These are phyloP conservation scores for Lytechinus variegatus DNA, from an alignment of 35 echinoderm and acorn worm genomes.

Conservation along the genomic window DNA sequence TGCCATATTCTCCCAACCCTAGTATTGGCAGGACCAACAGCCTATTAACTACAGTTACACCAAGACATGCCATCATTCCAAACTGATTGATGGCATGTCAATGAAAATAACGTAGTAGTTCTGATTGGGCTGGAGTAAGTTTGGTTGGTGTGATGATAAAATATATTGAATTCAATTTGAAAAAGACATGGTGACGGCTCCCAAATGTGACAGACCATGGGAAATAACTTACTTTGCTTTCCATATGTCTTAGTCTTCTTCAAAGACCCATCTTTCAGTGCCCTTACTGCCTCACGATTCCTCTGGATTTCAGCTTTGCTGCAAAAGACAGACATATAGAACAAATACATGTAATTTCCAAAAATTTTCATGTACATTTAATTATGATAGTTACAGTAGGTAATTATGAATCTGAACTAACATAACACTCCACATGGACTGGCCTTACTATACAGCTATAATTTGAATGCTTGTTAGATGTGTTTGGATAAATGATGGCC, in stretches of 20 bases:
- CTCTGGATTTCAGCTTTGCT: slow-evolving; percentile 58
- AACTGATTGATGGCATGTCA: too few species aligned
- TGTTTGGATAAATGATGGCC: too few species aligned
- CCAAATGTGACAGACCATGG: too few species aligned
- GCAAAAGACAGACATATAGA: background rate
- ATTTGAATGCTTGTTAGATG: background rate
- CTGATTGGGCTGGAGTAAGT: too few species aligned
- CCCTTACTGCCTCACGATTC: slow-evolving; percentile 65
- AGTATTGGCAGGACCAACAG: too few species aligned
- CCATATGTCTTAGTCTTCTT: slow-evolving; percentile 66
- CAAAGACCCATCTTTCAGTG: slow-evolving; percentile 60
- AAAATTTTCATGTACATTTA: background rate
- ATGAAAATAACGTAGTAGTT: too few species aligned
- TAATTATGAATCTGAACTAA: background rate
- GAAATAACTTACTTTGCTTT: slow-evolving; percentile 46
- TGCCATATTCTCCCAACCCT: too few species aligned
- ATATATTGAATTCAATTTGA: too few species aligned
- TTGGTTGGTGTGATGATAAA: too few species aligned
- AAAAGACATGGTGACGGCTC: too few species aligned
- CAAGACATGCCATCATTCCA: too few species aligned
- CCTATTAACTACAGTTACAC: too few species aligned
- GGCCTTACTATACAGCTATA: background rate
- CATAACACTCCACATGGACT: background rate
- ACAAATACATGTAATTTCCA: background rate
- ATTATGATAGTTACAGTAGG: background rate